These are phyloP conservation scores for Acipenser oxyrinchus DNA, from an alignment of 2,797 vertebrate species.

Conservation along the genomic window DNA sequence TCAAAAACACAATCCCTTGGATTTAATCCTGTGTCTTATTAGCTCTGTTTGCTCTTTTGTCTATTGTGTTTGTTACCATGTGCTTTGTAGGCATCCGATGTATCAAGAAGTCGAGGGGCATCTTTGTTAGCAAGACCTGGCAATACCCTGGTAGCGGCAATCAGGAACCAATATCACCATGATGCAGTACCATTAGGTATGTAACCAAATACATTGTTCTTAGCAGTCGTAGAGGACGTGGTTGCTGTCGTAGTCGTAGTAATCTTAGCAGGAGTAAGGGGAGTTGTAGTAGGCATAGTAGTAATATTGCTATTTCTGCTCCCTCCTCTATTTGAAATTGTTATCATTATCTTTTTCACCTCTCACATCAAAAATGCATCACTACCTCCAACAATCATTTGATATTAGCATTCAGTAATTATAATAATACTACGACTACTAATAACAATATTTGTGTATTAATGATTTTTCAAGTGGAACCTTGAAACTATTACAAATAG, in stretches of 20 bases:
- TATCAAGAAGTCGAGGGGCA: constrained; percentile 72
- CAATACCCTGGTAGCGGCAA: constrained; percentile 69
- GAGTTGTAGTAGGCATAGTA: too few species aligned
- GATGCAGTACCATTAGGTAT: constrained; percentile 71
- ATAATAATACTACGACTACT: too few species aligned
- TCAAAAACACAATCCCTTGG: too few species aligned
- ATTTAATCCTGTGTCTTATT: too few species aligned
- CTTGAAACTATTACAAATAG: not conserved
- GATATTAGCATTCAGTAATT: too few species aligned
- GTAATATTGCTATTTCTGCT: not conserved
- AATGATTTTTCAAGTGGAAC: not conserved
- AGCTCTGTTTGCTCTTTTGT: too few species aligned
- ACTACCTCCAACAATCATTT: too few species aligned
- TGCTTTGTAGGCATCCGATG: constrained; percentile 65
- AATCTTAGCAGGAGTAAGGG: too few species aligned
- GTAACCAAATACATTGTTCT: constrained; percentile 13
- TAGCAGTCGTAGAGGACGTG: not conserved
- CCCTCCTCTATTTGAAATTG: not conserved
- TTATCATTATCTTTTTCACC: not conserved
- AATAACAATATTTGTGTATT: too few species aligned
- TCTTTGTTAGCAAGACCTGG: constrained; percentile 68
- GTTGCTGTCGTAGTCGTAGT: not conserved
- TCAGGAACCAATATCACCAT: constrained; percentile 73
- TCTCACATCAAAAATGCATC: too few species aligned
- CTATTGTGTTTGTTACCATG: not conserved